Evolutionary conservation across 35 echinoderm and acorn worm genomes (phyloP), one percentile per base, ranked within the genome.

Genomic region (Eucidaris tribuloides): DNA sequence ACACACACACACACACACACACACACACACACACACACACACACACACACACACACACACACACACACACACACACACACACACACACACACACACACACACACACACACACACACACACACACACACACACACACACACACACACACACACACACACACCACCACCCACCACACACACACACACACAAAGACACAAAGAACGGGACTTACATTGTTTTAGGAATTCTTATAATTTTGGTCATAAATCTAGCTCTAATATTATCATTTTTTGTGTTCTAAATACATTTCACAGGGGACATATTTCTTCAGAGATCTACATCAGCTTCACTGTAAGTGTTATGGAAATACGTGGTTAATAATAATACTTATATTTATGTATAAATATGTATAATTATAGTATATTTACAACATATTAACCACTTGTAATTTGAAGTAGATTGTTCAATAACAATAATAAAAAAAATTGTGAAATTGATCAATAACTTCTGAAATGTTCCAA

Each of bases 231-330:
- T 9, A 54, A 54, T n/a, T 13, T 9, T 9, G n/a, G 49, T 54
- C 9, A n/a, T 9, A 54, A n/a, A n/a, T 9, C n/a, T 13, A n/a
- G 49, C 9, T 54, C 9, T 9, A n/a, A n/a, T 9, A 54, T 17
- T 7, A 9, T 62, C 29, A 22, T 38, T 28, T 43, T 13, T n/a
- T 54, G 55, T 74, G 19, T 52, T 11, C 9, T 52, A n/a, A 11
- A 11, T 52, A 52, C n/a, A 11, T n/a, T 52, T 52, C n/a, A 17
- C 60, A 88, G 85, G 85, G 85, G 17, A 81, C 62, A 29, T 88
- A 80, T 66, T 88, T 64, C 77, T 88, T 70, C 77, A 88, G 85
- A 80, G 85, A 88, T 58, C 32, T 88, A 17, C 58, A 65, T 62
- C 57, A 79, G 42, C 71, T 88, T 33, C 77, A 88, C 13, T 42